These are phyloP conservation scores for Tipula lateralis DNA, from an alignment of 2,888 invertebrate genomes.

Conservation along the genomic window DNA sequence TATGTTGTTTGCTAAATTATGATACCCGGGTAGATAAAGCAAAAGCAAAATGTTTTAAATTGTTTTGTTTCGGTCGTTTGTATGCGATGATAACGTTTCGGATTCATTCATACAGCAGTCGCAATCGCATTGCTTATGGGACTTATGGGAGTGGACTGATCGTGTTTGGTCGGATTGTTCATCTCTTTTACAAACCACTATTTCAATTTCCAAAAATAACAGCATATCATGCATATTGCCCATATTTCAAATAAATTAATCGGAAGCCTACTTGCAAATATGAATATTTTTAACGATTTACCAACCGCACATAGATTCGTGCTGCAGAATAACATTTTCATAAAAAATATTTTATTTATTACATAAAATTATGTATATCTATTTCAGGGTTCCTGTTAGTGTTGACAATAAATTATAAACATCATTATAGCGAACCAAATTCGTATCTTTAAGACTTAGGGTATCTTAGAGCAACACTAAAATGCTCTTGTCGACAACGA, in stretches of 20 bases:
- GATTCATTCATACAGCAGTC: too few relatives aligned
- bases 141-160: not conserved
- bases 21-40: not conserved
- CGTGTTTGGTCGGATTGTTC: not conserved
- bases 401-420: not conserved
- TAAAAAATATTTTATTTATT: not conserved
- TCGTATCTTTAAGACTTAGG: not conserved
- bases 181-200: not conserved
- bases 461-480: not conserved
- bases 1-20: not conserved
- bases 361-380: not conserved
- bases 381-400: not conserved
- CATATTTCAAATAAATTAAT: not conserved
- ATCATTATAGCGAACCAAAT: not conserved
- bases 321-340: not conserved
- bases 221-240: not conserved
- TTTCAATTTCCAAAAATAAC: not conserved
- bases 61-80: not conserved
- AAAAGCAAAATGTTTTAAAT: slow-evolving; percentile 20
- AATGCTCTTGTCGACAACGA: not conserved
- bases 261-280: not conserved
- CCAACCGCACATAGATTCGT: not conserved
- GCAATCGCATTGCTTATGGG: too few relatives aligned
- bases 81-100: not conserved
- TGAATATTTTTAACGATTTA: not conserved